Percentiles rank a stretch among this genome's conserved stretches.
phyloP scores from a whole-genome alignment of 2,113 vertebrate genomes.

The Agapornis roseicollis region DNA sequence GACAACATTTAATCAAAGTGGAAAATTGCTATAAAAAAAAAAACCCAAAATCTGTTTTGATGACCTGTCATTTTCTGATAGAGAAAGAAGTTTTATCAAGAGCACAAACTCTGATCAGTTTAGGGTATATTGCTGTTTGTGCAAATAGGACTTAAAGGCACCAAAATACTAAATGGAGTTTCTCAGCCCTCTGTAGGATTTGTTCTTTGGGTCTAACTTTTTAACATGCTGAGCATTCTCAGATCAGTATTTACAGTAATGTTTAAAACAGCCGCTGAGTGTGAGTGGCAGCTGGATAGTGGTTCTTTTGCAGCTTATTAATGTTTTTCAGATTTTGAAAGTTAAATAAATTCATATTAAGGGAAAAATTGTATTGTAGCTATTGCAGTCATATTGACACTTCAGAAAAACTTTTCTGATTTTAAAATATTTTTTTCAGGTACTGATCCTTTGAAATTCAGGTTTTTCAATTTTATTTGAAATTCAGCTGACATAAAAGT shows the following conservation, averaged over 20 bases:
- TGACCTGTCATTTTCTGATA: not conserved
- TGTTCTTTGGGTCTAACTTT: not conserved
- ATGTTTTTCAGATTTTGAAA: not conserved
- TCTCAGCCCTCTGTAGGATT: not conserved
- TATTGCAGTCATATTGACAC: not conserved
- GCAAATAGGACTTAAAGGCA: not conserved
- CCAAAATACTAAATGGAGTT: not conserved
- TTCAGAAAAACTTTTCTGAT: not conserved
- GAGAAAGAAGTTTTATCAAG: constrained; percentile 23
- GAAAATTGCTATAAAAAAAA: not conserved
- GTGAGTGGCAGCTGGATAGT: not conserved
- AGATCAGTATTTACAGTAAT: not conserved
- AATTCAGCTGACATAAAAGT: not conserved
- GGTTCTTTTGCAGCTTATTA: not conserved
- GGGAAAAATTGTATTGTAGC: not conserved
- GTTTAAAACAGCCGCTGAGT: not conserved
- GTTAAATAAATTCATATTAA: not conserved
- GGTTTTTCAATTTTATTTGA: not conserved
- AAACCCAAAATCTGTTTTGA: not conserved
- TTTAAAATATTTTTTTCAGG: not conserved
- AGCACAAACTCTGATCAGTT: not conserved
- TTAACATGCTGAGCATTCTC: not conserved
- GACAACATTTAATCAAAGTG: not conserved
- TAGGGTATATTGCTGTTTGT: not conserved
- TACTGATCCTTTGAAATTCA: not conserved